A percentile compares a stretch with the other conserved stretches of the same genome.
Evolutionary conservation across 2,113 vertebrate genomes (phyloP).

Genomic region (Blennius ocellaris): DNA sequence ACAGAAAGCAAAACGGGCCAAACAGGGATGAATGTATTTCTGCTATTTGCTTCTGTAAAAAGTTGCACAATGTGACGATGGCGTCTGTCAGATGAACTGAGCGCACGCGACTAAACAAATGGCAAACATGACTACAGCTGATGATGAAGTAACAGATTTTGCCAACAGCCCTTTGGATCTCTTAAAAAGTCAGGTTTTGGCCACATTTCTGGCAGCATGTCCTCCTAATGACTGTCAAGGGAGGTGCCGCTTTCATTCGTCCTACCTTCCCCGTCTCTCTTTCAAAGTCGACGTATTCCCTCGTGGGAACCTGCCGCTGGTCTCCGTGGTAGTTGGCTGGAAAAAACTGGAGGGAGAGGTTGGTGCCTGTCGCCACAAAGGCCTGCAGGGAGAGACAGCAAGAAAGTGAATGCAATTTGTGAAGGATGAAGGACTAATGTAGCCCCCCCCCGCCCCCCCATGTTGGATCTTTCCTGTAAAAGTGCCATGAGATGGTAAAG

Average conservation of each 20-base stretch:
- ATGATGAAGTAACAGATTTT: not conserved
- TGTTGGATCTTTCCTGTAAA: too few species aligned
- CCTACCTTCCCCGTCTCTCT: conserved; percentile 97
- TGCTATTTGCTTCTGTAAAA: conserved; percentile 5
- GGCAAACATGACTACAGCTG: not conserved
- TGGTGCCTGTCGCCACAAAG: conserved; percentile 99
- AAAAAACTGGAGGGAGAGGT: conserved; percentile 99
- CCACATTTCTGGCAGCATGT: too few species aligned
- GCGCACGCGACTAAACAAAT: not conserved
- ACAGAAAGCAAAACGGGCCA: conserved; percentile 37
- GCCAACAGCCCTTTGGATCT: not conserved
- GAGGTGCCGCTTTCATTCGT: too few species aligned
- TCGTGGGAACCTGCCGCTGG: conserved; percentile 94
- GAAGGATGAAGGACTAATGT: too few species aligned
- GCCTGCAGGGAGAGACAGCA: conserved; percentile 81
- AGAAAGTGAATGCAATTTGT: too few species aligned
- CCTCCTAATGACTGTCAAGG: too few species aligned
- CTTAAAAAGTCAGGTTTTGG: too few species aligned
- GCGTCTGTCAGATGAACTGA: not conserved
- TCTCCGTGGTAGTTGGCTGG: conserved; percentile 98
- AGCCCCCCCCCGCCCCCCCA: too few species aligned
- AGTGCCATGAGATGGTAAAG: too few species aligned
- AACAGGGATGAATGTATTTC: not conserved
- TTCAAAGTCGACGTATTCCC: conserved; percentile 98
- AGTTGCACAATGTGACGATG: conserved; percentile 16